A percentile compares a stretch with the other conserved stretches of the same genome.
These are phyloP conservation scores for Hydrophis major DNA, from an alignment of 2,797 vertebrate genomes.

Conservation along the genomic window DNA sequence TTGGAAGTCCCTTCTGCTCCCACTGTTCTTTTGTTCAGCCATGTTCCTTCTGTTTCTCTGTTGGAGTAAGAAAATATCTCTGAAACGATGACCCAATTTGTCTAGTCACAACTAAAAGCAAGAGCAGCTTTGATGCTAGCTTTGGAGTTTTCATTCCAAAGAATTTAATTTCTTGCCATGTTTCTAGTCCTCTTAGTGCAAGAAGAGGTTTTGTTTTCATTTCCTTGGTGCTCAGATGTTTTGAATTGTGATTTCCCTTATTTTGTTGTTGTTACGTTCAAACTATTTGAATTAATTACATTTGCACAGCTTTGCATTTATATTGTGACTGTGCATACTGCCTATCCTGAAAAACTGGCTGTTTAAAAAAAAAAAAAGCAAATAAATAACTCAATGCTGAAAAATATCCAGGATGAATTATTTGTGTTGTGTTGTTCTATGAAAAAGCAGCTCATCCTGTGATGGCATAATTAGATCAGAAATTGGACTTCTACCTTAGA, in stretches of 20 bases:
- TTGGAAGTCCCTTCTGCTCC: neutral
- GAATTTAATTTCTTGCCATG: neutral
- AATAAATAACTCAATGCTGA: neutral
- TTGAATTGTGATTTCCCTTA: neutral
- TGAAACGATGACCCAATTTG: neutral
- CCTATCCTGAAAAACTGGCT: neutral
- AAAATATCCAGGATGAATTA: neutral
- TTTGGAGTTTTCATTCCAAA: neutral
- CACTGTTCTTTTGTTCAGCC: neutral
- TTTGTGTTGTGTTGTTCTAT: neutral
- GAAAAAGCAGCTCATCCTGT: neutral
- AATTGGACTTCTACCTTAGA: conserved; percentile 5
- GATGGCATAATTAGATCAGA: conserved; percentile 33
- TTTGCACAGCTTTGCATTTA: neutral
- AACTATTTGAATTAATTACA: too few relatives aligned
- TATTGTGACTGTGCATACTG: neutral
- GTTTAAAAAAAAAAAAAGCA: neutral
- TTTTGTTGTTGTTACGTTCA: neutral
- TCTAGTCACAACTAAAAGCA: neutral
- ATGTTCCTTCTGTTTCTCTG: neutral
- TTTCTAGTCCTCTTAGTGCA: neutral
- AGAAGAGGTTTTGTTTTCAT: neutral
- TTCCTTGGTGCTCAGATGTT: neutral
- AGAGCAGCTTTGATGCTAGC: too few relatives aligned
- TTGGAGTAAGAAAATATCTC: neutral